A percentile compares a stretch with the other conserved stretches of the same genome.
Evolutionary conservation across 2,797 vertebrate genomes (phyloP).

Genomic region (Carduelis carduelis): DNA sequence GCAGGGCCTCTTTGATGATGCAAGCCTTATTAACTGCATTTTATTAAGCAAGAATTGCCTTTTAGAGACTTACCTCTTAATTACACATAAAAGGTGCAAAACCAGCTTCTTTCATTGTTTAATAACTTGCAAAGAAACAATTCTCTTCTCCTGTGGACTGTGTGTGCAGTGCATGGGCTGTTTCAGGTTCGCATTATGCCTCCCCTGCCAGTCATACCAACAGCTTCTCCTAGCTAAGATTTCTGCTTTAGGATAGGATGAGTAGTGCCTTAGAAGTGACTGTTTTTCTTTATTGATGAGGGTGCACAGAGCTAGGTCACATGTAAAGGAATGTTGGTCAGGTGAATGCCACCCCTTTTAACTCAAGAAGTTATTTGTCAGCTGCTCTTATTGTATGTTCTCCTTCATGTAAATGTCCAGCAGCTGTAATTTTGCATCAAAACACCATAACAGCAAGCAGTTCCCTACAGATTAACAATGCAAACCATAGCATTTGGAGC

Average conservation of each 20-base stretch:
- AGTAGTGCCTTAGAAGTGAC: not conserved
- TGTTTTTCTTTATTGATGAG: not conserved
- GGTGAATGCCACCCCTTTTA: not conserved
- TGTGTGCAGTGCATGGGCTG: fast-evolving
- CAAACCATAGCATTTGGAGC: not conserved
- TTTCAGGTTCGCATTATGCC: not conserved
- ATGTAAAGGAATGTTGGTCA: not conserved
- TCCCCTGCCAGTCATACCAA: not conserved
- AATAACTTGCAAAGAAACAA: not conserved
- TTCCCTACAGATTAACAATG: not conserved
- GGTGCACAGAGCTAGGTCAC: not conserved
- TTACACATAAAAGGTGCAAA: not conserved
- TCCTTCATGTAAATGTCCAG: not conserved
- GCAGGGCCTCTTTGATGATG: not conserved
- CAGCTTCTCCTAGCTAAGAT: not conserved
- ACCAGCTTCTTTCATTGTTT: not conserved
- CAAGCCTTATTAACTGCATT: not conserved
- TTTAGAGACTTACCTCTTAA: not conserved
- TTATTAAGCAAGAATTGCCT: not conserved
- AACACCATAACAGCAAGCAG: not conserved
- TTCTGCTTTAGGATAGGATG: not conserved
- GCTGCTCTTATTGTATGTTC: fast-evolving
- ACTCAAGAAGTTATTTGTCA: not conserved
- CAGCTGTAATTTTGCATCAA: not conserved
- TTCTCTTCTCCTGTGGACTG: not conserved